Percentiles rank a stretch among this genome's conserved stretches.
Evolutionary conservation across 2,113 vertebrate species (phyloP).

Genomic region (Mellivora capensis): DNA sequence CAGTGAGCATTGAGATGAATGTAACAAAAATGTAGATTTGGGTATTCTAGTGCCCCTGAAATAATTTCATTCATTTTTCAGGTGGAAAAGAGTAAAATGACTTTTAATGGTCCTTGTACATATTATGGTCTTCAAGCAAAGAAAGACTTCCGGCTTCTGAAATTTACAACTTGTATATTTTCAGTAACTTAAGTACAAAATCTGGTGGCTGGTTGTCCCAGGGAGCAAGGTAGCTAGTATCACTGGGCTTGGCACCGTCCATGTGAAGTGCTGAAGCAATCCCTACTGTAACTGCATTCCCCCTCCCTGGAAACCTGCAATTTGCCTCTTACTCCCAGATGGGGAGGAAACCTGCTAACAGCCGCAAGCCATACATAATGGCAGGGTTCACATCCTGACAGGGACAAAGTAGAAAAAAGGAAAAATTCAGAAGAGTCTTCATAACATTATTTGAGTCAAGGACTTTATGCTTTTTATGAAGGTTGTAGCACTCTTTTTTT

Average conservation of each 20-base stretch:
- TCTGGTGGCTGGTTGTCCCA: not conserved
- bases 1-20: not conserved
- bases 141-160: not conserved
- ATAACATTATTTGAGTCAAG: not conserved
- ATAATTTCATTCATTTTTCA: constrained; percentile 53
- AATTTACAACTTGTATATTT: constrained; percentile 23
- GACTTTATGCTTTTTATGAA: not conserved
- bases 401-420: not conserved
- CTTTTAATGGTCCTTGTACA: not conserved
- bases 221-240: constrained; percentile 55
- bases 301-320: constrained; percentile 76
- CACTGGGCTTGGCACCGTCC: constrained; percentile 58
- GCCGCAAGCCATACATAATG: constrained; percentile 55
- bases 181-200: constrained; percentile 42
- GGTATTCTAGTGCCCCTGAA: not conserved
- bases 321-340: constrained; percentile 72
- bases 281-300: constrained; percentile 63
- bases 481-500: not conserved
- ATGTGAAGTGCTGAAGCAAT: constrained; percentile 48
- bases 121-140: constrained; percentile 40
- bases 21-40: constrained; percentile 21
- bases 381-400: constrained; percentile 60
- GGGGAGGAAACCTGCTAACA: constrained; percentile 71
- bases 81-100: not conserved
- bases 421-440: not conserved